Percentiles rank a stretch among this genome's conserved stretches.
Conservation (phyloP, 37 sponge, comb jelly and placozoan genomes). For the Oopsacas minuta region DNA sequence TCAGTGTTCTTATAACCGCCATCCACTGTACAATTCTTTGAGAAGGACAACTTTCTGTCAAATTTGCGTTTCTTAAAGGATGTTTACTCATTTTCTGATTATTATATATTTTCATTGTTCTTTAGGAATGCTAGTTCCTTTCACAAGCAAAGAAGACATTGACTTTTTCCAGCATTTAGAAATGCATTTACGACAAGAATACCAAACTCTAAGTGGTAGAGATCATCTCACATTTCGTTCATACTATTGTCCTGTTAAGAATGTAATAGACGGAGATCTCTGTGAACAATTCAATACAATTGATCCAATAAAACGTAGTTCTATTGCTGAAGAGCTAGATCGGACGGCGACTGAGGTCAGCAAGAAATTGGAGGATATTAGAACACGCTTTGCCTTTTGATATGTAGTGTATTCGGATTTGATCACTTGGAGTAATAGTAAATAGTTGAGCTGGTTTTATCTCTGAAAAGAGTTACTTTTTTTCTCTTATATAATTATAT, state of each 20-base stretch:
- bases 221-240: constrained; percentile 88
- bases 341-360: constrained; percentile 80
- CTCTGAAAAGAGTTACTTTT: too few species aligned
- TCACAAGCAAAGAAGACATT: constrained; percentile 90
- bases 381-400: constrained; percentile 92
- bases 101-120: too few species aligned
- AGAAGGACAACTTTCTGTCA: too few species aligned
- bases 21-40: too few species aligned
- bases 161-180: constrained; percentile 98
- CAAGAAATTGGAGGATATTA: constrained; percentile 96
- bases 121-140: constrained; percentile 73
- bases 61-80: too few species aligned
- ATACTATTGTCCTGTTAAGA: constrained; percentile 77
- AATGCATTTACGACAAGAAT: constrained; percentile 89
- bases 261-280: constrained; percentile 87
- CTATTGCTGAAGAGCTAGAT: constrained; percentile 82
- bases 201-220: constrained; percentile 64
- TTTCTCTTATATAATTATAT: too few species aligned
- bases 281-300: constrained; percentile 94
- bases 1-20: too few species aligned
- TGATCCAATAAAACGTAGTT: constrained; percentile 62
- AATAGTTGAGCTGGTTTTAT: too few species aligned
- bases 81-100: too few species aligned
- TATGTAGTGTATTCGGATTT: too few species aligned
- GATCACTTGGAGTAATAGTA: too few species aligned